phyloP scores from a whole-genome alignment of 2,888 invertebrate genomes.

The Andricus quercusramuli region DNA sequence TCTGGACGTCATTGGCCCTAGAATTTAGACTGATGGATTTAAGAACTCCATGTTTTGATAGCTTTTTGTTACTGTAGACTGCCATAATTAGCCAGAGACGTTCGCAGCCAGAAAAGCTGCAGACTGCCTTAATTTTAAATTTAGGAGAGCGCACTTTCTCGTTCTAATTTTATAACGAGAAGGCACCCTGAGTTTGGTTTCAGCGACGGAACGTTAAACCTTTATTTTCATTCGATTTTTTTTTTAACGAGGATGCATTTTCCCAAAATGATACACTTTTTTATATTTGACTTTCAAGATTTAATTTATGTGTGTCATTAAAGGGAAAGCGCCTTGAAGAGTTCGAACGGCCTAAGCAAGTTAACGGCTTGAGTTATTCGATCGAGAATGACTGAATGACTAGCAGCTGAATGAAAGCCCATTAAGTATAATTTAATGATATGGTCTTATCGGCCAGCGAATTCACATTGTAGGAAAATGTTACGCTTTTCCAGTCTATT shows the following conservation, averaged over 20 bases:
- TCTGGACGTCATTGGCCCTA: background rate
- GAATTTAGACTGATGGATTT: background rate
- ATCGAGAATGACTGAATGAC: constrained; percentile 17
- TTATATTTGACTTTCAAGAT: background rate
- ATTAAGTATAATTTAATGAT: background rate
- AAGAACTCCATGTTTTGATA: background rate
- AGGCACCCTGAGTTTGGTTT: background rate
- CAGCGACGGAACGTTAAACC: background rate
- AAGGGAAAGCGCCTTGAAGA: constrained; percentile 24
- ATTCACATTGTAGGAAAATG: background rate
- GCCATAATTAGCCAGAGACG: background rate
- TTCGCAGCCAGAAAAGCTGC: background rate
- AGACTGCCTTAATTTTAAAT: background rate
- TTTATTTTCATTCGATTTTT: background rate
- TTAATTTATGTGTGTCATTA: constrained; percentile 9
- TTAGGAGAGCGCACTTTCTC: background rate
- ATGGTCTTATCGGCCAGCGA: background rate
- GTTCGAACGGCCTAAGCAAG: constrained; percentile 38
- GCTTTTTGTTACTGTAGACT: constrained; percentile 18
- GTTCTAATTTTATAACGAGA: background rate
- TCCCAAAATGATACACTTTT: background rate
- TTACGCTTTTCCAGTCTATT: background rate
- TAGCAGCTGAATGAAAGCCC: background rate
- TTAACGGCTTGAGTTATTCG: constrained; percentile 7
- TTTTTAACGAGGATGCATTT: background rate